Evolutionary conservation across 1,140 invertebrate genomes (phyloP).

Genomic region (Listronotus bonariensis): DNA sequence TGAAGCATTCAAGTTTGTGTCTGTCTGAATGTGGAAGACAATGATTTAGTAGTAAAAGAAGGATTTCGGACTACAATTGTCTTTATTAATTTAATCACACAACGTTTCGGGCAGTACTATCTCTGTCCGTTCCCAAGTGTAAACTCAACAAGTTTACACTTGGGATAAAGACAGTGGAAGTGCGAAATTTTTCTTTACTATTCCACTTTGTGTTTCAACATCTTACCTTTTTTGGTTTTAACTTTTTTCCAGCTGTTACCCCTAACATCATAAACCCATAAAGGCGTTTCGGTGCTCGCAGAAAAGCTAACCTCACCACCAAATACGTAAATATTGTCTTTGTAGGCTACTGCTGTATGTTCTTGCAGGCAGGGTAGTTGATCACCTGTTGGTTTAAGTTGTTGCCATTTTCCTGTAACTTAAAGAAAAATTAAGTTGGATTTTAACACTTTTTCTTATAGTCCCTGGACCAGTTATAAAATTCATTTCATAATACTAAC

Average conservation of each 20-base stretch:
- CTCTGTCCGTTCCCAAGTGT: too few species aligned
- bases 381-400: constrained; percentile 70
- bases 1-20: too few species aligned
- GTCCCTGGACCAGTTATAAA: too few species aligned
- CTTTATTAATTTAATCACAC: too few species aligned
- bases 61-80: too few species aligned
- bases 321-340: constrained; percentile 80
- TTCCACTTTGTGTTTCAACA: background rate
- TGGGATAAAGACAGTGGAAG: too few species aligned
- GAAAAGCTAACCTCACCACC: constrained; percentile 86
- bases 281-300: constrained; percentile 76
- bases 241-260: constrained; percentile 72
- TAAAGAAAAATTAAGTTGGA: constrained; percentile 41
- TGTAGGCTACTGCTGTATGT: constrained; percentile 80
- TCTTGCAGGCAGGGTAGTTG: constrained; percentile 80
- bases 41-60: too few species aligned
- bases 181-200: too few species aligned
- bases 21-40: too few species aligned
- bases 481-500: too few species aligned
- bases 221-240: constrained; percentile 58
- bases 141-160: too few species aligned
- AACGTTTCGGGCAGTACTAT: too few species aligned
- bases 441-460: constrained; percentile 1
- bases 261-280: constrained; percentile 86
- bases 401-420: constrained; percentile 73